Conservation (phyloP, 1,140 invertebrate genomes). For the Mizuhopecten yessoensis region DNA sequence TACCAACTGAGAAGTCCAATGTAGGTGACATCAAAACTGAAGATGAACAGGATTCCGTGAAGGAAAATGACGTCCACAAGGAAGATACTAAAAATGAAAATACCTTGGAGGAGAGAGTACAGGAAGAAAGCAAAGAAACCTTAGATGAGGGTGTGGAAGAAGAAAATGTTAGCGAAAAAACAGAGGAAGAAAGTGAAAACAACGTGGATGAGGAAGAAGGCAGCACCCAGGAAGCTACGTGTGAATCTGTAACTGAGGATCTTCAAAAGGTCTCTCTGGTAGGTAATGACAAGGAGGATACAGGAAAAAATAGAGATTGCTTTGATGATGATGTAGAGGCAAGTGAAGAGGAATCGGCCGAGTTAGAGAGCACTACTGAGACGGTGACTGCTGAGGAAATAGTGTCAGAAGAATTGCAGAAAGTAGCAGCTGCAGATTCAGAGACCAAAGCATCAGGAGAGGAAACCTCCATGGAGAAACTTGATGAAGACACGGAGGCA, state of each 20-base stretch:
- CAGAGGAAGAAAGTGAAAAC: too few relatives aligned
- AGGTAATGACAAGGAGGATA: not conserved
- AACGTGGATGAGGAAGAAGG: too few relatives aligned
- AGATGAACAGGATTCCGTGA: conserved; percentile 34
- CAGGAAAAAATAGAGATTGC: not conserved
- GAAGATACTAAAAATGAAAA: conserved; percentile 21
- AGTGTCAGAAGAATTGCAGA: not conserved
- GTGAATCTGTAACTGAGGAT: not conserved
- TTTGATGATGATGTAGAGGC: not conserved
- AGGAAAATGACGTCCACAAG: not conserved
- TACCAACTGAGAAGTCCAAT: not conserved
- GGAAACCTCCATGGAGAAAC: not conserved
- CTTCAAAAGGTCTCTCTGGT: not conserved
- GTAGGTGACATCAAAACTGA: not conserved
- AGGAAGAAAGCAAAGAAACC: conserved; percentile 12
- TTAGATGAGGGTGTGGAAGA: not conserved
- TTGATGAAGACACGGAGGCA: not conserved
- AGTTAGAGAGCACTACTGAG: not conserved
- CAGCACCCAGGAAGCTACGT: too few relatives aligned
- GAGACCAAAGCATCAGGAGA: not conserved
- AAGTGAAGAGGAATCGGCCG: not conserved
- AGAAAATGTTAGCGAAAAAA: not conserved
- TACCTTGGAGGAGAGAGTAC: not conserved
- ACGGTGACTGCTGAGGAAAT: not conserved
- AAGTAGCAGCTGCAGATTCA: not conserved